Evolutionary conservation across 1,140 invertebrate genomes (phyloP).

Genomic region (Cecropterus lyciades): DNA sequence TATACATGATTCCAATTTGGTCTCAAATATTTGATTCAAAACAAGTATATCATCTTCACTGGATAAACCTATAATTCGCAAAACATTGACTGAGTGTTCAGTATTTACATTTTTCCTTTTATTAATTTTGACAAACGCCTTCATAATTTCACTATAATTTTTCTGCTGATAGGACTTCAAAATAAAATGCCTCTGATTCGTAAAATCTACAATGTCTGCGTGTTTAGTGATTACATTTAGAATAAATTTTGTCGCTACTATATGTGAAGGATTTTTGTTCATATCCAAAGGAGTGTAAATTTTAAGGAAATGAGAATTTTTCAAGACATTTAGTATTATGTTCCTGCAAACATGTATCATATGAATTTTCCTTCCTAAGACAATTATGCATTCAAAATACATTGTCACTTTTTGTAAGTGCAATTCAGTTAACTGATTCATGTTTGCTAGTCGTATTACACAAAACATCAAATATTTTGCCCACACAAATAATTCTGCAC

Average conservation of each 20-base stretch:
- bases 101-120: constrained; percentile 65
- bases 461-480: constrained; percentile 77
- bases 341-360: constrained; percentile 55
- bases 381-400: constrained; percentile 64
- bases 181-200: constrained; percentile 60
- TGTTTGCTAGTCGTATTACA: constrained; percentile 61
- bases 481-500: constrained; percentile 71
- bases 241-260: constrained; percentile 78
- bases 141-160: constrained; percentile 69
- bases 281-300: constrained; percentile 82
- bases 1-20: constrained; percentile 56
- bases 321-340: constrained; percentile 73
- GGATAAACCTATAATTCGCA: constrained; percentile 64
- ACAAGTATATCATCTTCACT: constrained; percentile 63
- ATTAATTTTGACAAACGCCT: constrained; percentile 77
- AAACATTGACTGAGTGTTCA: constrained; percentile 60
- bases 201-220: constrained; percentile 61
- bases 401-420: constrained; percentile 55
- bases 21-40: constrained; percentile 64
- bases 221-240: constrained; percentile 67
- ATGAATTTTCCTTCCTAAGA: constrained; percentile 59
- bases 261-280: constrained; percentile 63
- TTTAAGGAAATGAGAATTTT: constrained; percentile 83
- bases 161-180: constrained; percentile 78
- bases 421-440: constrained; percentile 55